Evolutionary conservation across 2,113 vertebrate species (phyloP).

Genomic region (Sebastes fasciatus): DNA sequence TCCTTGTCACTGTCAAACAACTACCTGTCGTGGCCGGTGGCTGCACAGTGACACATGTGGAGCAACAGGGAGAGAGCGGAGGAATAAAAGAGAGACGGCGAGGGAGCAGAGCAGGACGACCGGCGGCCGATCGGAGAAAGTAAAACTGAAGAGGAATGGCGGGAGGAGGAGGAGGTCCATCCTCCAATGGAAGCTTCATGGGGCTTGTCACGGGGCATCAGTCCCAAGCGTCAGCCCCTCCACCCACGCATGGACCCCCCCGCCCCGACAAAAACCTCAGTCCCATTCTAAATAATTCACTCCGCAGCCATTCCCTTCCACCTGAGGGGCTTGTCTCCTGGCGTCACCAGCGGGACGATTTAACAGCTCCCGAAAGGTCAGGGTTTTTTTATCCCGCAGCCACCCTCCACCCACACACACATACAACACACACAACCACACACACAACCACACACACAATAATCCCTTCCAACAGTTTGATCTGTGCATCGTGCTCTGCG

Average conservation of each 20-base stretch:
- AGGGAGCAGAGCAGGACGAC: conserved; percentile 33
- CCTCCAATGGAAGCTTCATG: conserved; percentile 65
- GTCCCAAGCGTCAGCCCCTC: conserved; percentile 59
- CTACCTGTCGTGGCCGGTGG: conserved; percentile 32
- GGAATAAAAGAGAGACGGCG: conserved; percentile 39
- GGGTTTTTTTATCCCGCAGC: conserved; percentile 53
- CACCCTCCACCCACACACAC: conserved; percentile 36
- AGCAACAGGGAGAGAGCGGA: conserved; percentile 58
- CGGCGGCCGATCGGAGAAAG: conserved; percentile 42
- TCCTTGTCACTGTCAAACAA: conserved; percentile 63
- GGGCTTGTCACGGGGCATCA: conserved; percentile 81
- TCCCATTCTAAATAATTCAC: conserved; percentile 88
- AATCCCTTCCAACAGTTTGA: conserved; percentile 66
- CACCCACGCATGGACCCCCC: conserved; percentile 47
- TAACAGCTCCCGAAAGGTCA: conserved; percentile 87
- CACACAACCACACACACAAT: conserved; percentile 40
- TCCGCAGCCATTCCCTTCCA: conserved; percentile 86
- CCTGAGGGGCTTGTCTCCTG: conserved; percentile 88
- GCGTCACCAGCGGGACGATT: conserved; percentile 87
- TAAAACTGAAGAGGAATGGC: conserved; percentile 58
- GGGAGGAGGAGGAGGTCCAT: conserved; percentile 44
- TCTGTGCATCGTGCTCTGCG: conserved; percentile 44
- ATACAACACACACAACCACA: conserved; percentile 18
- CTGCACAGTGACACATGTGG: conserved; percentile 59
- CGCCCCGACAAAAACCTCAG: conserved; percentile 57